Conservation (phyloP, 2,888 invertebrate species). For the Drosophila quasianomalipes region DNA sequence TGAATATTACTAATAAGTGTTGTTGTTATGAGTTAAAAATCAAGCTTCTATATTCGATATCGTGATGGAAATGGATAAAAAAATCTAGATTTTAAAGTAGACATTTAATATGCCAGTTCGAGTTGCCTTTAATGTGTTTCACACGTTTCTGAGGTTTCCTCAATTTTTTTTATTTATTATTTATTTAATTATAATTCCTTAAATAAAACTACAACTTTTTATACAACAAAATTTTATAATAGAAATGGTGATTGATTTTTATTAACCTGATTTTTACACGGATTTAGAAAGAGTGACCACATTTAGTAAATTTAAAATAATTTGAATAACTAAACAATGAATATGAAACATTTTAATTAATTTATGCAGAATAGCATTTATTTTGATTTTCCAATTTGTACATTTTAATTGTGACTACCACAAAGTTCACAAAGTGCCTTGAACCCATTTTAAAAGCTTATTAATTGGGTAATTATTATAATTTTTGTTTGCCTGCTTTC, state of each 20-base stretch:
- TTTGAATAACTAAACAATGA: neutral
- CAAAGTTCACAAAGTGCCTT: neutral
- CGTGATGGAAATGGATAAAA: neutral
- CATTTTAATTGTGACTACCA: neutral
- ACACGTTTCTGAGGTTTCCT: neutral
- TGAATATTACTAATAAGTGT: neutral
- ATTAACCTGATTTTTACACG: too few species aligned
- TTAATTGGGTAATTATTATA: slow-evolving; percentile 25
- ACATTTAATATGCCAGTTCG: neutral
- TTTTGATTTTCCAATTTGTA: neutral
- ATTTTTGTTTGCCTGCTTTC: slow-evolving; percentile 1
- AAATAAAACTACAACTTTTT: neutral
- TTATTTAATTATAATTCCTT: neutral
- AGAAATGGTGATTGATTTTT: neutral
- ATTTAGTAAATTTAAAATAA: neutral
- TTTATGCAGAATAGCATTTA: neutral
- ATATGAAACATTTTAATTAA: neutral
- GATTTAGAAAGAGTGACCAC: neutral
- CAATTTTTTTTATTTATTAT: neutral
- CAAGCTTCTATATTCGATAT: neutral
- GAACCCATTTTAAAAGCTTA: neutral
- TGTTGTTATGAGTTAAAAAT: neutral
- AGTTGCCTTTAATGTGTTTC: neutral
- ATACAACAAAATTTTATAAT: rapidly evolving
- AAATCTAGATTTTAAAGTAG: neutral